Conservation (phyloP, 2,888 invertebrate species). For the Scaptomyza caliginosa region DNA sequence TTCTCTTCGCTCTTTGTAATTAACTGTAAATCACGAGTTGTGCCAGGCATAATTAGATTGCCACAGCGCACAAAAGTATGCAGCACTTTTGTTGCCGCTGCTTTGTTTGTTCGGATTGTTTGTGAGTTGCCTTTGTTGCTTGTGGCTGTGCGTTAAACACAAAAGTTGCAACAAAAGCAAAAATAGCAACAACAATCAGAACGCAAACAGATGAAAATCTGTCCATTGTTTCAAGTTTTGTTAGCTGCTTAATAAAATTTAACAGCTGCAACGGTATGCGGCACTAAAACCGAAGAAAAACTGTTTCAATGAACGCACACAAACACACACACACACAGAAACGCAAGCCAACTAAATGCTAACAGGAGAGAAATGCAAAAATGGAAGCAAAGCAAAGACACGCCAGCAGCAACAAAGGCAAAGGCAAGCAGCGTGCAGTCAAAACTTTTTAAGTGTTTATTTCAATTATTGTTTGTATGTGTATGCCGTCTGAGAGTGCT, state of each 20-base stretch:
- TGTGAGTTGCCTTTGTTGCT: conserved; percentile 10
- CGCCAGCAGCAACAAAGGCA: conserved; percentile 16
- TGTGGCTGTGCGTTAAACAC: conserved; percentile 18
- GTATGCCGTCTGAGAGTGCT: conserved; percentile 14
- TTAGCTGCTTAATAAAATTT: conserved; percentile 67
- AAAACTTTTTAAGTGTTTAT: conserved; percentile 78
- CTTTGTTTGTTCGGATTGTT: conserved; percentile 1
- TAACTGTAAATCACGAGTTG: conserved; percentile 51
- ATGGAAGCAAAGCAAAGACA: conserved; percentile 25
- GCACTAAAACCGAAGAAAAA: conserved; percentile 52
- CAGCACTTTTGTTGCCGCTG: conserved; percentile 27
- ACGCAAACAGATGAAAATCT: conserved; percentile 42
- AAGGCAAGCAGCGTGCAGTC: conserved; percentile 47
- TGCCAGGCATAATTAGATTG: conserved; percentile 50
- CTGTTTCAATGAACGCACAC: conserved; percentile 56
- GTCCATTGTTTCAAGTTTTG: conserved; percentile 54
- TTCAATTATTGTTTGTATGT: conserved; percentile 77
- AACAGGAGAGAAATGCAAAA: conserved; percentile 12
- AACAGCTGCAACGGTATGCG: conserved; percentile 55
- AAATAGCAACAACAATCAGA: conserved; percentile 12
- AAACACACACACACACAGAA: conserved; percentile 14
- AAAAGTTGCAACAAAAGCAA: conserved; percentile 24
- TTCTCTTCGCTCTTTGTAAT: conserved; percentile 35
- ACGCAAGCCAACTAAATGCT: conserved; percentile 18
- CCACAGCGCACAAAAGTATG: conserved; percentile 35